Conservation (phyloP, 2,797 vertebrate species). For the Peromyscus aztecus region DNA sequence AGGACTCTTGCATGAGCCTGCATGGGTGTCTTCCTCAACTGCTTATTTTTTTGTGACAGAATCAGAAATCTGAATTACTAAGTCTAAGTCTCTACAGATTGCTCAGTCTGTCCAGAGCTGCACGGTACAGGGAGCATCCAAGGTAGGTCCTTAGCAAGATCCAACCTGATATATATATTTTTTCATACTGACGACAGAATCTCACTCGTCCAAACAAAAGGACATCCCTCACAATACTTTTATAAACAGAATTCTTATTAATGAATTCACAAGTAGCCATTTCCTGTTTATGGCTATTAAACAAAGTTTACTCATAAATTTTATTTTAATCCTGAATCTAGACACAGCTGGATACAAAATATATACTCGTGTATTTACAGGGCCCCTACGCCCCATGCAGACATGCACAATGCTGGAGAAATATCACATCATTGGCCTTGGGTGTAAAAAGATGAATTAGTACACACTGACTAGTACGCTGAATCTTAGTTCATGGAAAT, state of each 20-base stretch:
- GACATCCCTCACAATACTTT: slow-evolving; percentile 33
- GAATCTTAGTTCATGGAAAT: slow-evolving; percentile 48
- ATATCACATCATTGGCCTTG: neutral
- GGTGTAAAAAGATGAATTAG: neutral
- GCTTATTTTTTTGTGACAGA: neutral
- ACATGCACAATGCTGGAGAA: neutral
- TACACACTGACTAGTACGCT: neutral
- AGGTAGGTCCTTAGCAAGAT: neutral
- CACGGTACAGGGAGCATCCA: neutral
- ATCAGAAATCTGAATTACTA: slow-evolving; percentile 17
- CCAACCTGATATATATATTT: neutral
- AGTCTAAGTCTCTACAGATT: slow-evolving; percentile 43
- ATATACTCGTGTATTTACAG: slow-evolving; percentile 37
- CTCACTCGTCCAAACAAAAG: slow-evolving; percentile 57
- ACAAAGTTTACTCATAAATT: slow-evolving; percentile 66
- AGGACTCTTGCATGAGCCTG: neutral
- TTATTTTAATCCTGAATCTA: slow-evolving; percentile 66
- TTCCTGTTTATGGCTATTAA: slow-evolving; percentile 71
- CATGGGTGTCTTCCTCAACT: neutral
- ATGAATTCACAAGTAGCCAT: slow-evolving; percentile 56
- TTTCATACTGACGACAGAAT: slow-evolving; percentile 11
- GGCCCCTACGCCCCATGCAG: neutral
- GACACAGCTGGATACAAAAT: slow-evolving; percentile 53
- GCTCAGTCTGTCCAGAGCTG: slow-evolving; percentile 30
- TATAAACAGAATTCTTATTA: slow-evolving; percentile 67